phyloP scores from a whole-genome alignment of 1,140 invertebrate species.

The Brachionus calyciflorus region DNA sequence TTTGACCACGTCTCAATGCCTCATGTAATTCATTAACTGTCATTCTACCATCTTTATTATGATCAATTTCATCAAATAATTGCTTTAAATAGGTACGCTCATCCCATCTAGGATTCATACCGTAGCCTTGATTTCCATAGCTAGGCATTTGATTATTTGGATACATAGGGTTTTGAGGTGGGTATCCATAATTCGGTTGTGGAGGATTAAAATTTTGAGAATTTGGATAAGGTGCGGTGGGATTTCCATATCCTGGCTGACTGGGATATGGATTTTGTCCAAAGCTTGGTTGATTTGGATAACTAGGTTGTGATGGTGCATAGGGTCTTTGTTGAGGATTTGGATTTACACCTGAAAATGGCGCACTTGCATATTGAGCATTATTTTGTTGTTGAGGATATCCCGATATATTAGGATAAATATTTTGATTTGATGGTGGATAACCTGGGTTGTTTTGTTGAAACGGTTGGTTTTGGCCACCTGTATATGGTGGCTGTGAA shows the following conservation, averaged over 20 bases:
- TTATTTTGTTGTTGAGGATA: conserved; percentile 7
- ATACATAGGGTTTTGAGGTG: not conserved
- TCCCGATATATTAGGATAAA: not conserved
- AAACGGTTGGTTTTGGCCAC: not conserved
- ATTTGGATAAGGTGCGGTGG: not conserved
- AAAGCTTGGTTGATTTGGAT: not conserved
- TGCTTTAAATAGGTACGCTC: conserved; percentile 3
- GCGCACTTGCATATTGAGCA: not conserved
- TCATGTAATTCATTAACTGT: conserved; percentile 21
- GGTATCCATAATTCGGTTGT: conserved; percentile 5
- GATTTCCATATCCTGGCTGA: not conserved
- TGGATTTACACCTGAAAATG: not conserved
- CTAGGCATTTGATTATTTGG: not conserved
- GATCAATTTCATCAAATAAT: conserved; percentile 41
- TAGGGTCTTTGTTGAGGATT: not conserved
- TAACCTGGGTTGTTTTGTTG: not conserved
- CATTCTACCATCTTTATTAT: conserved; percentile 29
- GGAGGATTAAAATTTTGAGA: not conserved
- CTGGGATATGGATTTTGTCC: not conserved
- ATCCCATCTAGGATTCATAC: conserved; percentile 2
- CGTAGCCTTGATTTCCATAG: not conserved
- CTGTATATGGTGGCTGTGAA: conserved; percentile 1
- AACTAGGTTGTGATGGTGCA: not conserved
- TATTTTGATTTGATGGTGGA: too few relatives aligned
- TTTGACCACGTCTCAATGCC: conserved; percentile 10